These are phyloP conservation scores for Eristalinus sepulchralis DNA, from an alignment of 2,888 invertebrate species.

Conservation along the genomic window DNA sequence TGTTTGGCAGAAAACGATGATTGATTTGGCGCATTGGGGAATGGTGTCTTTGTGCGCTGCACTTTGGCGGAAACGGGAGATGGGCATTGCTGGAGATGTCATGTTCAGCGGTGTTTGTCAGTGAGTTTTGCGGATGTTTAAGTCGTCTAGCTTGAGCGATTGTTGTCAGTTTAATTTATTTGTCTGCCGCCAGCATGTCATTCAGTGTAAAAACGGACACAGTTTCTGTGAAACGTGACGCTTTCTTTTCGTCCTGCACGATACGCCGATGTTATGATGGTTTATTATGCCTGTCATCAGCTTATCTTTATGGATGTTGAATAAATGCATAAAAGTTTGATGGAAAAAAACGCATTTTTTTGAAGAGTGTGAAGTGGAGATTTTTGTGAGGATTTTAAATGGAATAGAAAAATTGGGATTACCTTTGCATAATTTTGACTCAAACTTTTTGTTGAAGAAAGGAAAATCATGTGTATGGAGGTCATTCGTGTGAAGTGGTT, in stretches of 20 bases:
- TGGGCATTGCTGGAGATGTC: constrained; percentile 5
- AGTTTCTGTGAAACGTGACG: constrained; percentile 70
- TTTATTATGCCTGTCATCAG: constrained; percentile 47
- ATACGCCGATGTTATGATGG: constrained; percentile 36
- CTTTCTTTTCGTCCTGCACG: constrained; percentile 56
- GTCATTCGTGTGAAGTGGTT: too few relatives aligned
- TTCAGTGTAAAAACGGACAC: constrained; percentile 68
- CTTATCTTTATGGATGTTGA: constrained; percentile 49
- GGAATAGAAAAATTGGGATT: too few relatives aligned
- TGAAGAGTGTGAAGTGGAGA: not conserved
- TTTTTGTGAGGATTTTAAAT: too few relatives aligned
- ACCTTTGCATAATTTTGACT: too few relatives aligned
- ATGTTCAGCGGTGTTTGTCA: constrained; percentile 38
- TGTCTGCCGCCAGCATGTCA: constrained; percentile 58
- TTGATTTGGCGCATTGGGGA: constrained; percentile 57
- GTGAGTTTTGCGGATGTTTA: constrained; percentile 31
- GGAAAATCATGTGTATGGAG: too few relatives aligned
- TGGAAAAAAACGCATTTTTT: too few relatives aligned
- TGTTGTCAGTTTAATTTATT: constrained; percentile 68
- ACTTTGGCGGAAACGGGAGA: not conserved
- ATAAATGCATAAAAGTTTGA: constrained; percentile 44
- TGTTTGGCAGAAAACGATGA: constrained; percentile 62
- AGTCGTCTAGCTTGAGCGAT: constrained; percentile 58
- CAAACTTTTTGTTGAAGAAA: too few relatives aligned
- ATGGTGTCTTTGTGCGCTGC: constrained; percentile 20